Conservation (phyloP, 2,797 vertebrate genomes). For the Bradypodion ventrale region DNA sequence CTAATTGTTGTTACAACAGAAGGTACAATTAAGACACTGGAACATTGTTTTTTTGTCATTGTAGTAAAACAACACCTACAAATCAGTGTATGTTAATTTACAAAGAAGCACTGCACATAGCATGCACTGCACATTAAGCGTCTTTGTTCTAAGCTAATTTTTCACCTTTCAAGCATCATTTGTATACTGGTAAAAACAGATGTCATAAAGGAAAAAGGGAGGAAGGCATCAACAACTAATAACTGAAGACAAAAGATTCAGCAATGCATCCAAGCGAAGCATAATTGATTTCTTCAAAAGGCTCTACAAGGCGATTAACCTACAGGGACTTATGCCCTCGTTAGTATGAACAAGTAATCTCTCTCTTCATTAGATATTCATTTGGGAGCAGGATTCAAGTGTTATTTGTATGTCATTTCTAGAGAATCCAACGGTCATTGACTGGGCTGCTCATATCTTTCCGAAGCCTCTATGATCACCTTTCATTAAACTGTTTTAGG, state of each 20-base stretch:
- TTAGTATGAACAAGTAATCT: conserved; percentile 44
- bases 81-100: conserved; percentile 40
- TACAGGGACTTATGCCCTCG: conserved; percentile 41
- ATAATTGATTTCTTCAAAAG: conserved; percentile 53
- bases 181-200: conserved; percentile 64
- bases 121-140: conserved; percentile 20
- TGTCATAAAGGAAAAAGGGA: conserved; percentile 42
- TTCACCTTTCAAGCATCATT: conserved; percentile 66
- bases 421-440: not conserved
- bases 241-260: conserved; percentile 54
- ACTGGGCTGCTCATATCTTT: not conserved
- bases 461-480: conserved; percentile 37
- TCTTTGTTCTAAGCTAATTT: conserved; percentile 63
- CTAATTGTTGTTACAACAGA: conserved; percentile 77
- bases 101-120: not conserved
- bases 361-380: conserved; percentile 13
- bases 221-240: not conserved
- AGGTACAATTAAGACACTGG: conserved; percentile 66
- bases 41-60: conserved; percentile 8
- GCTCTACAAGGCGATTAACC: conserved; percentile 52
- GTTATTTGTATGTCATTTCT: conserved; percentile 43
- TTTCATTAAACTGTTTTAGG: conserved; percentile 21
- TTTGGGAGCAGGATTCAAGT: conserved; percentile 35
- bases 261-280: conserved; percentile 57
- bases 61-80: conserved; percentile 44